phyloP scores from a whole-genome alignment of 2,888 invertebrate genomes.

The Andricus quercusramuli region DNA sequence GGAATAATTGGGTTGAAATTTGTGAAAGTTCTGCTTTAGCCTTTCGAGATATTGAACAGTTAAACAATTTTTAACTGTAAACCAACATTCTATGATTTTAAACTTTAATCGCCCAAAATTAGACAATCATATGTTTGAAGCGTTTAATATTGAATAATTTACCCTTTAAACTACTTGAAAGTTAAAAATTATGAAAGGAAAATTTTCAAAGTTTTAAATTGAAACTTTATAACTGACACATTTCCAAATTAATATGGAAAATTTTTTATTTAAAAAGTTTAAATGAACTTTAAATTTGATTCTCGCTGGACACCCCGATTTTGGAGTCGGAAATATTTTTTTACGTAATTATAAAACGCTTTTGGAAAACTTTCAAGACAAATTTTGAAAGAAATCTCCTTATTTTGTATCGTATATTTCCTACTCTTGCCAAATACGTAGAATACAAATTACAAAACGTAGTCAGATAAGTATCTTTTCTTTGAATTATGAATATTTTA shows the following conservation, averaged over 20 bases:
- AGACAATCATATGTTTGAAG: too few species aligned
- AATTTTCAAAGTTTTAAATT: too few species aligned
- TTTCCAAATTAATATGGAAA: too few species aligned
- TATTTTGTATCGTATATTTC: slow-evolving; percentile 54
- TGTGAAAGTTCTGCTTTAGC: background rate
- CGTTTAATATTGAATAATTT: too few species aligned
- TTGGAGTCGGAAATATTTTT: slow-evolving; percentile 6
- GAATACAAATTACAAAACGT: slow-evolving; percentile 59
- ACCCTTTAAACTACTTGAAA: too few species aligned
- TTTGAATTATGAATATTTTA: background rate
- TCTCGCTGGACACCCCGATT: background rate
- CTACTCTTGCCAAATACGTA: slow-evolving; percentile 69
- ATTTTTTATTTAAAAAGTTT: too few species aligned
- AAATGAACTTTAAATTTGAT: background rate
- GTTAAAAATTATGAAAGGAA: too few species aligned
- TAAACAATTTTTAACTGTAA: background rate
- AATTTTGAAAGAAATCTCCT: background rate
- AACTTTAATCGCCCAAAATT: background rate
- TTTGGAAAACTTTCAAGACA: background rate
- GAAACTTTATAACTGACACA: too few species aligned
- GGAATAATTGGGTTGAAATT: background rate
- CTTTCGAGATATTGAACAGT: background rate
- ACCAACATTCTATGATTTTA: background rate
- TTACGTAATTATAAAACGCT: background rate
- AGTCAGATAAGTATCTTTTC: slow-evolving; percentile 55